These are phyloP conservation scores for Mesembrinibis cayennensis DNA, from an alignment of 2,113 vertebrate genomes.

Conservation along the genomic window DNA sequence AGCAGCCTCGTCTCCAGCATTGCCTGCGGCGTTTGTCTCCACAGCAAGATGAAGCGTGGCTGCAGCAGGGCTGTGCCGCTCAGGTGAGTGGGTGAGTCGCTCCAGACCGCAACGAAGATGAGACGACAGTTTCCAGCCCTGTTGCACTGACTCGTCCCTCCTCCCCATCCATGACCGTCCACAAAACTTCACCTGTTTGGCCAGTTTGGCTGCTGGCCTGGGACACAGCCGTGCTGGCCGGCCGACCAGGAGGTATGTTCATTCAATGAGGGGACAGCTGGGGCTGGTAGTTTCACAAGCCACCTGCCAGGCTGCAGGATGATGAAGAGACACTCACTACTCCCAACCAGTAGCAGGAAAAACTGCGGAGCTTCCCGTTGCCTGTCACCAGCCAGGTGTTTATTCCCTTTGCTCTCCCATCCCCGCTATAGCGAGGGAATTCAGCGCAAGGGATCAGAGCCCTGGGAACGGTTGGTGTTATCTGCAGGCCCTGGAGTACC, in stretches of 20 bases:
- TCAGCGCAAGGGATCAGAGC: not conserved
- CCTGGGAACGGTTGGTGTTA: not conserved
- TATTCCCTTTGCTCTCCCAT: not conserved
- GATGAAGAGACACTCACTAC: not conserved
- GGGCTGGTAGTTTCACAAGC: not conserved
- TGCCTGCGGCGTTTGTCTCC: rapidly evolving
- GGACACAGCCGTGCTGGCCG: rapidly evolving
- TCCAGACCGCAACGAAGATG: not conserved
- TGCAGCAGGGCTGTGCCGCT: not conserved
- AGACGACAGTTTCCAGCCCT: not conserved
- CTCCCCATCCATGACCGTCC: not conserved
- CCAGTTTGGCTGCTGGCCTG: not conserved
- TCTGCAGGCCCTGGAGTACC: not conserved
- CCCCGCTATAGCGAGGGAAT: not conserved
- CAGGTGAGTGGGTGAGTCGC: rapidly evolving
- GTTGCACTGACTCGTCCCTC: not conserved
- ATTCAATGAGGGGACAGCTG: rapidly evolving
- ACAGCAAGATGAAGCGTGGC: rapidly evolving
- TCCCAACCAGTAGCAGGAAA: not conserved
- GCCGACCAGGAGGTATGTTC: not conserved
- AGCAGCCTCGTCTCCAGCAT: not conserved
- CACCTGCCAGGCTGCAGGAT: not conserved
- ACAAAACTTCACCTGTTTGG: not conserved
- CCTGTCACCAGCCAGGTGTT: not conserved
- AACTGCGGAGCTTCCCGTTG: not conserved